These are phyloP conservation scores for Musca vetustissima DNA, from an alignment of 1,140 invertebrate species.

Conservation along the genomic window DNA sequence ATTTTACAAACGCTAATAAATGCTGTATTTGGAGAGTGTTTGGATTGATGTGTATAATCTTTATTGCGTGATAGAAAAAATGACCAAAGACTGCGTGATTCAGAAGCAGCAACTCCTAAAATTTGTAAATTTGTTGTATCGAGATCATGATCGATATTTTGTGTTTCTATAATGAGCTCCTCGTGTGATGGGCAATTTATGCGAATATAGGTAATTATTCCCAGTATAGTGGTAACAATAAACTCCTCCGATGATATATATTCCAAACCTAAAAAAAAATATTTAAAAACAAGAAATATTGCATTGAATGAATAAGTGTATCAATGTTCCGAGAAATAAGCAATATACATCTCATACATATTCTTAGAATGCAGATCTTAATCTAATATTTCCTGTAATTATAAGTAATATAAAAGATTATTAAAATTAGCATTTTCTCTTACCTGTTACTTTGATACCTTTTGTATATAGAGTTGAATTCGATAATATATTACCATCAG, in stretches of 20 bases:
- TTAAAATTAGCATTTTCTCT: background rate
- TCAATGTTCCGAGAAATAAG: too few relatives aligned
- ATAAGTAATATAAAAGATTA: background rate
- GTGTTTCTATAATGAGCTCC: background rate
- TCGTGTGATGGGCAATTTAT: background rate
- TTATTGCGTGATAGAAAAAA: conserved; percentile 33
- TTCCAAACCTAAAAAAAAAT: conserved; percentile 13
- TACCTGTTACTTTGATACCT: conserved; percentile 43
- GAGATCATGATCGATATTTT: background rate
- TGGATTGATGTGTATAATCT: conserved; percentile 31
- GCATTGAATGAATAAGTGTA: too few relatives aligned
- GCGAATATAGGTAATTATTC: background rate
- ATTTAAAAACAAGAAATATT: too few relatives aligned
- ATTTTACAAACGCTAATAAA: conserved; percentile 33
- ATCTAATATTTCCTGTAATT: background rate
- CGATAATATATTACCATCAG: background rate
- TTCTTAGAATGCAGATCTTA: background rate
- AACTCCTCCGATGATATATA: conserved; percentile 1
- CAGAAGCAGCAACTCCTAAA: conserved; percentile 30
- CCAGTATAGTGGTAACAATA: conserved; percentile 13
- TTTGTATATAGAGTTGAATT: conserved; percentile 34
- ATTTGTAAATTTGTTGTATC: conserved; percentile 28
- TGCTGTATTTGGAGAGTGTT: conserved; percentile 1
- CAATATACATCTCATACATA: too few relatives aligned
- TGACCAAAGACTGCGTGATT: conserved; percentile 33